Evolutionary conservation across 2,888 invertebrate genomes (phyloP).

Genomic region (Stegana nigrithorax): DNA sequence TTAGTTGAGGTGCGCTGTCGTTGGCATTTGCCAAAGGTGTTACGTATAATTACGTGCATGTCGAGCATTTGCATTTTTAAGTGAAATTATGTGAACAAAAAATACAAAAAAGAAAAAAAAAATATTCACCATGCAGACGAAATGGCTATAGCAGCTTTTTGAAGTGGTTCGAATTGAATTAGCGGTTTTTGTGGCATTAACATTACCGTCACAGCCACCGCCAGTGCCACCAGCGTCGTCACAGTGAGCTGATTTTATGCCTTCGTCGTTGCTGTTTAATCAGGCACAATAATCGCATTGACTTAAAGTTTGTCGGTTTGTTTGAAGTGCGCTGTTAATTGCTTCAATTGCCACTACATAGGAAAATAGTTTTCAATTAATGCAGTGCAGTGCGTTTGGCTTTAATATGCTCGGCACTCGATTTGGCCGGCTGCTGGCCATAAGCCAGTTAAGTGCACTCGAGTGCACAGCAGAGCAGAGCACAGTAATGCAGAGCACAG

Average conservation of each 20-base stretch:
- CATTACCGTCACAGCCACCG: conserved; percentile 21
- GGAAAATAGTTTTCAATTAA: too few species aligned
- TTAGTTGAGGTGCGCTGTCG: conserved; percentile 30
- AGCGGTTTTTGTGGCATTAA: conserved; percentile 35
- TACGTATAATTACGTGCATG: conserved; percentile 55
- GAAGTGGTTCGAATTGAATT: conserved; percentile 48
- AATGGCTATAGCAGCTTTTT: too few species aligned
- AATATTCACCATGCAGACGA: too few species aligned
- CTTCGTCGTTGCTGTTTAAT: background rate
- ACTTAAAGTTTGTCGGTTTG: background rate
- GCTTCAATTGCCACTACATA: background rate
- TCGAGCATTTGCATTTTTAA: conserved; percentile 56
- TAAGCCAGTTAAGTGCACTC: too few species aligned
- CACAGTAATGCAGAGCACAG: too few species aligned
- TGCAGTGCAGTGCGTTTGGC: too few species aligned
- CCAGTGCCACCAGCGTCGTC: too few species aligned
- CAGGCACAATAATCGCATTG: background rate
- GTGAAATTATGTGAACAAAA: conserved; percentile 46
- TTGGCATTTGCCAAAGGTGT: conserved; percentile 44
- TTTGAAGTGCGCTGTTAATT: background rate
- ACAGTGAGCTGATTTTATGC: background rate
- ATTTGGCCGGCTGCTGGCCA: too few species aligned
- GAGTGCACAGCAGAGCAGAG: too few species aligned
- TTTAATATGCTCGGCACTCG: too few species aligned
- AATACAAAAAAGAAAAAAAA: too few species aligned